Base-by-base conservation (phyloP, 2,888 invertebrate species). In the Nemotelus nigrinus region DNA sequence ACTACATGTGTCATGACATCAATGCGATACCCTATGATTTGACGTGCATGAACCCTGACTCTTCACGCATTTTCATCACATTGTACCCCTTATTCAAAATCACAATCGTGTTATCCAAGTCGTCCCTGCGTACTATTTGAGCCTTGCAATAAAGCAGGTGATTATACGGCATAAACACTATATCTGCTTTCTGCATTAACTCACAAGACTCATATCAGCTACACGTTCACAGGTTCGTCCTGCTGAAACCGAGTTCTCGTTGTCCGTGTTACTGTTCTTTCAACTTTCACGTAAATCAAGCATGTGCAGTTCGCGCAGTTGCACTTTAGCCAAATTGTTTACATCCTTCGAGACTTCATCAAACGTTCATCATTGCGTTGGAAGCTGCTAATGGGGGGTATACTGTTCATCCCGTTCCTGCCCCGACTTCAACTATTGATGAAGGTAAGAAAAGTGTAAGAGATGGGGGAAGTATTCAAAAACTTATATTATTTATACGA, bases 11-110 rank as follows among this genome's bases (percentile, higher is more conserved):
- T 95, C 10, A 97, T 89, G 89, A 99, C 98, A 83, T 95, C 94
- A 80, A 99, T 96, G 82, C 96, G 79, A 99, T 89, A 86, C 97
- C 96, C 4, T 95, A 94, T 48, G 96, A 95, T 80, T 92, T 92
- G 60, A 99, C 90, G 85, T 93, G 92, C 72, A 94, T 87, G 1
- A 94, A 94, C 6, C 94, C 93, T 7, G 93, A 94, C 81, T 98
- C 97, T 86, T 99, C 98, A 87, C 98, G 99, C 82, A 95, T 94
- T 86, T 94, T 94, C 84, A 98, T 98, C 81, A 99, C 92, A 88
- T 99, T 99, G 85, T 99, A 99, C 2, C 97, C 99, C 88, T 99
- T 99, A 89, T 99, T 99, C 82, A 99, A 90, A 79, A 99, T 97
- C 39, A 99, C 89, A 60, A 98, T 91, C 81, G 92, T 92, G 83